These are phyloP conservation scores for Lepus americanus DNA, from an alignment of 2,113 vertebrate species.

Conservation along the genomic window DNA sequence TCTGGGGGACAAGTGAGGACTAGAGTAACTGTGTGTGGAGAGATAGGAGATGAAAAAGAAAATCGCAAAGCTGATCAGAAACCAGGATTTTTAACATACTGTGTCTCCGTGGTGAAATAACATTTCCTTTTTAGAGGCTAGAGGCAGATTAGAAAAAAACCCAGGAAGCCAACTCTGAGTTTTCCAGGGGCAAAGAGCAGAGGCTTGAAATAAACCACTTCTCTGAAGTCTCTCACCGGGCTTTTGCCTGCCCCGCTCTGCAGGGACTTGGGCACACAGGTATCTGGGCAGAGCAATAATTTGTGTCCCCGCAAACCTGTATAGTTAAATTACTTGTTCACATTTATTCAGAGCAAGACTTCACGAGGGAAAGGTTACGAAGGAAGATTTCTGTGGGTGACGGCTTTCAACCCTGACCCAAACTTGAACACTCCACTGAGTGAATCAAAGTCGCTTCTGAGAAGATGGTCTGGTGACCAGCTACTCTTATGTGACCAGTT, in stretches of 20 bases:
- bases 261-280: neutral
- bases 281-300: neutral
- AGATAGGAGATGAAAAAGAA: neutral
- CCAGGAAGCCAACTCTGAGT: neutral
- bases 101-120: neutral
- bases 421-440: neutral
- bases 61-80: neutral
- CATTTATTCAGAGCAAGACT: slow-evolving; percentile 4
- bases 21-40: neutral
- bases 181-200: neutral
- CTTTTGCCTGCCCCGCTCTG: neutral
- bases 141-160: neutral
- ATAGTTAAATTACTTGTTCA: neutral
- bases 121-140: neutral
- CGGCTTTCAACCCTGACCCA: slow-evolving; percentile 37
- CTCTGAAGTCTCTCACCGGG: neutral
- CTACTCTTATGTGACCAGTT: neutral
- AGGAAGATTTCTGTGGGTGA: neutral
- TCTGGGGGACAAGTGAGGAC: neutral
- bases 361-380: neutral
- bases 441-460: slow-evolving; percentile 28
- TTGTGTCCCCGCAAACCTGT: neutral
- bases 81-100: neutral
- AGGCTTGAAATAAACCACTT: neutral
- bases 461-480: neutral